phyloP scores from a whole-genome alignment of 2,113 vertebrate species.

The Thamnophis sirtalis region DNA sequence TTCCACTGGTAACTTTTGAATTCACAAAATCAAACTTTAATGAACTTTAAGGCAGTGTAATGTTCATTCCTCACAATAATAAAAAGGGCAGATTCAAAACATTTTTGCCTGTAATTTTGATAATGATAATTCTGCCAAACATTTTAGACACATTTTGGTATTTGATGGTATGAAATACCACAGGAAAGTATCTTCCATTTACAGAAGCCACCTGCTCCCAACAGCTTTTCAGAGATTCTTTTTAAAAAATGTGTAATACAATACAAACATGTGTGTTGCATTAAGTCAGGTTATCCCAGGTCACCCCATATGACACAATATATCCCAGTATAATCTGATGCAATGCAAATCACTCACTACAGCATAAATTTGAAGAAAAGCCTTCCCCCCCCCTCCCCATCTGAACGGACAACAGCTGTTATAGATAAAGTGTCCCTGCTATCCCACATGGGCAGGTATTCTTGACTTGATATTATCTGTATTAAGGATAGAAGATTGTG shows the following conservation, averaged over 20 bases:
- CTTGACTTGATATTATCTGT: conserved; percentile 56
- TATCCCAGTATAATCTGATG: conserved; percentile 68
- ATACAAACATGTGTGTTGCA: conserved; percentile 74
- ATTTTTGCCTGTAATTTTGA: conserved; percentile 4
- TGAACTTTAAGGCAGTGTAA: background rate
- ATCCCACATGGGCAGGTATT: conserved; percentile 55
- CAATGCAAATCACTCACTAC: conserved; percentile 65
- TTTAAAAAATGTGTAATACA: conserved; percentile 61
- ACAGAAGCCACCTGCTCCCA: conserved; percentile 74
- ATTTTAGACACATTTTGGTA: conserved; percentile 53
- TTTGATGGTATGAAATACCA: conserved; percentile 62
- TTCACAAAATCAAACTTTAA: conserved; percentile 9
- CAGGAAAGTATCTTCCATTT: conserved; percentile 71
- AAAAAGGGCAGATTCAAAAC: conserved; percentile 8
- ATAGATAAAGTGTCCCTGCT: conserved; percentile 60
- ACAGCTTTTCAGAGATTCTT: conserved; percentile 69
- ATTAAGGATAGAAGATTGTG: conserved; percentile 52
- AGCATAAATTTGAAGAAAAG: conserved; percentile 62
- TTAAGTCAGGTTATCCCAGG: conserved; percentile 78
- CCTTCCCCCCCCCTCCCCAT: conserved; percentile 20
- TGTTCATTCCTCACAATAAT: background rate
- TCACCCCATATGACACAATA: conserved; percentile 73
- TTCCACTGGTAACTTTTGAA: conserved; percentile 16
- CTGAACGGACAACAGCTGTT: conserved; percentile 68
- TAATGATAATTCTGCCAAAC: conserved; percentile 8